Evolutionary conservation across 2,797 vertebrate genomes (phyloP), one percentile per base, ranked within the genome.

Genomic region (Hypotaenidia okinawae): DNA sequence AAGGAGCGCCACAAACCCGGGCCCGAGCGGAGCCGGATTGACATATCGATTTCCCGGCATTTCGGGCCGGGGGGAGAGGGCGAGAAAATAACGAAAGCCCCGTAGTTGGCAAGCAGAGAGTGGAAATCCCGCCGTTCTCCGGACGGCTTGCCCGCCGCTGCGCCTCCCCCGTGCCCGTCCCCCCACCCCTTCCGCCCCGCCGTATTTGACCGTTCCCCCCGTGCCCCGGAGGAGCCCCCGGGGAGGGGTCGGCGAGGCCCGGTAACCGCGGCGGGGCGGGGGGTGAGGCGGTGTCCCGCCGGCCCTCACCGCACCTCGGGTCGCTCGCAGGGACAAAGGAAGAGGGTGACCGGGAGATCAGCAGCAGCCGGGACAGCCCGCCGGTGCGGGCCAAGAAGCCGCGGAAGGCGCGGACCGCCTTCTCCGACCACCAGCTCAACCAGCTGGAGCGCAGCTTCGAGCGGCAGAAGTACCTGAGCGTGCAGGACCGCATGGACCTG

Each of bases 401-500:
- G 63, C 98, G 99, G 54, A 99, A 99, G 98, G 99, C 99, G 32
- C 98, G 99, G 78, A 99, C 99, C 59, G 99, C 99, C 91, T 99
- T 99, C 89, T 99, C 99, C 4, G 99, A 99, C 97, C 99, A 99
- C 94, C 99, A 99, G 96, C 99, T 99, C 93, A 99, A 99, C 96
- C 99, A 99, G 95, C 98, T 99, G 96, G 99, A 99, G 97, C 98
- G 99, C 52, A 99, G 99, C 98, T 99, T 99, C 93, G 99, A 99
- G 98, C 97, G 99, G 80, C 99, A 99, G 93, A 99, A 99, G 98
- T 99, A 99, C 97, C 98, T 99, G 97, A 99, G 99, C 69, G 99
- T 99, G 88, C 99, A 99, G 97, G 99, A 99, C 98, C 99, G 99
- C 95, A 99, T 99, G 99, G 99, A 99, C 97, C 98, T 99, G 97